phyloP scores from a whole-genome alignment of 2,888 invertebrate species.

The Drosophila fungiperda region DNA sequence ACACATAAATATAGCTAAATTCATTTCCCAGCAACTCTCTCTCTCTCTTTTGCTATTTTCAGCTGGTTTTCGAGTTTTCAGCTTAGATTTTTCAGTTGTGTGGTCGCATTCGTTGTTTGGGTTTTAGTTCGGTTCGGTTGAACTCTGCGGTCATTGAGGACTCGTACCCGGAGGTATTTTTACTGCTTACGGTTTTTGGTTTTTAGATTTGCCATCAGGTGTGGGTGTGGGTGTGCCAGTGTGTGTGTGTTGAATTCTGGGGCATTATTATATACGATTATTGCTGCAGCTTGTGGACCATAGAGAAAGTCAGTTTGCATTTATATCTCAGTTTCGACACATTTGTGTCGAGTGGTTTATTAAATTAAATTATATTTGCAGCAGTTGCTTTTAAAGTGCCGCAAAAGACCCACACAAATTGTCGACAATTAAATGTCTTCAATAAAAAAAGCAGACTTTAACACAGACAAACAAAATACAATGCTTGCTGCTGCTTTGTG shows the following conservation, averaged over 20 bases:
- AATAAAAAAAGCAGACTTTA: slow-evolving; percentile 40
- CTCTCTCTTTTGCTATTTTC: slow-evolving; percentile 19
- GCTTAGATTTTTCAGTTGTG: slow-evolving; percentile 36
- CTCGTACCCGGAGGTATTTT: slow-evolving; percentile 10
- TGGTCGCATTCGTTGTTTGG: slow-evolving; percentile 41
- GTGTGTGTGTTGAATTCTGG: slow-evolving; percentile 26
- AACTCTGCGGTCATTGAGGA: slow-evolving; percentile 6
- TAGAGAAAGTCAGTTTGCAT: slow-evolving; percentile 23
- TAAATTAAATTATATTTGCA: slow-evolving; percentile 57
- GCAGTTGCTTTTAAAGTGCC: slow-evolving; percentile 56
- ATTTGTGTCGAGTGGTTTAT: slow-evolving; percentile 51
- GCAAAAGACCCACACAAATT: slow-evolving; percentile 54
- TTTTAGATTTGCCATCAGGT: slow-evolving; percentile 19
- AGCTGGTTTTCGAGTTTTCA: slow-evolving; percentile 28
- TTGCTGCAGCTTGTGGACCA: slow-evolving; percentile 40
- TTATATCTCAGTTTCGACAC: background rate
- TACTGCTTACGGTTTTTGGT: slow-evolving; percentile 36
- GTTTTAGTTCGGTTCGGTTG: slow-evolving; percentile 15
- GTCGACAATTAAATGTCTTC: slow-evolving; percentile 70
- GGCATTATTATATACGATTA: slow-evolving; percentile 71
- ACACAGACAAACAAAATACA: slow-evolving; percentile 16
- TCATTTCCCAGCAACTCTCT: slow-evolving; percentile 53
- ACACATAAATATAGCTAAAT: slow-evolving; percentile 75
- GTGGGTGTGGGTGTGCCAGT: slow-evolving; percentile 24
- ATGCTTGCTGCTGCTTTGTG: slow-evolving; percentile 31